Evolutionary conservation across 2,113 vertebrate genomes (phyloP).

Genomic region (Hypanus sabinus): DNA sequence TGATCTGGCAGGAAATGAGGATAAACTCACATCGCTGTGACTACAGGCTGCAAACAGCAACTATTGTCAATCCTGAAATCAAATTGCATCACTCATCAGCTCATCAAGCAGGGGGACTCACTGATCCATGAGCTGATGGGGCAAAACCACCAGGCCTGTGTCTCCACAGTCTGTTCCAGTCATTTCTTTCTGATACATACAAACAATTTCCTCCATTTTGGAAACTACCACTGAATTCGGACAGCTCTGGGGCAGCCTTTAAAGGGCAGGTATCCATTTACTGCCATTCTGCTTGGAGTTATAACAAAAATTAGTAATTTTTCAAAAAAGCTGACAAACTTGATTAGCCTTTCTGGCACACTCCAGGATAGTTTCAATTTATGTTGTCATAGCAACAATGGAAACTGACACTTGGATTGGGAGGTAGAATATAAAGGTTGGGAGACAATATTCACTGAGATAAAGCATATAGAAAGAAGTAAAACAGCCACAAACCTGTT

Average conservation of each 20-base stretch:
- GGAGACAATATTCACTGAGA: too few species aligned
- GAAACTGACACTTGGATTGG: neutral
- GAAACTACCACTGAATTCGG: neutral
- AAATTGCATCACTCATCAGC: neutral
- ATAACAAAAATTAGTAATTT: neutral
- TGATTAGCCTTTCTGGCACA: neutral
- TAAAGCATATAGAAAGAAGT: neutral
- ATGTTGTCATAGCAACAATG: conserved; percentile 8
- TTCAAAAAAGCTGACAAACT: neutral
- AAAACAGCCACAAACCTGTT: neutral
- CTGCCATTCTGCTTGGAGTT: neutral
- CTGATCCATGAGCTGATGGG: too few species aligned
- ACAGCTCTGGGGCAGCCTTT: neutral
- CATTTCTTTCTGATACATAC: neutral
- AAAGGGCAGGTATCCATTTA: neutral
- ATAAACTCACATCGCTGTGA: neutral
- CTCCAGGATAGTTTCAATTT: conserved; percentile 5
- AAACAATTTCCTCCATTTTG: neutral
- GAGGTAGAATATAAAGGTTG: neutral
- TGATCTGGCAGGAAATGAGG: neutral
- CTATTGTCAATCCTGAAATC: too few species aligned
- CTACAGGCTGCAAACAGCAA: too few species aligned
- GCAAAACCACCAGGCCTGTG: too few species aligned
- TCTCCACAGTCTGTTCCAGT: neutral
- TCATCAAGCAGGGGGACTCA: neutral